Conservation (phyloP, 2,113 vertebrate species). For the Dromiciops gliroides region DNA sequence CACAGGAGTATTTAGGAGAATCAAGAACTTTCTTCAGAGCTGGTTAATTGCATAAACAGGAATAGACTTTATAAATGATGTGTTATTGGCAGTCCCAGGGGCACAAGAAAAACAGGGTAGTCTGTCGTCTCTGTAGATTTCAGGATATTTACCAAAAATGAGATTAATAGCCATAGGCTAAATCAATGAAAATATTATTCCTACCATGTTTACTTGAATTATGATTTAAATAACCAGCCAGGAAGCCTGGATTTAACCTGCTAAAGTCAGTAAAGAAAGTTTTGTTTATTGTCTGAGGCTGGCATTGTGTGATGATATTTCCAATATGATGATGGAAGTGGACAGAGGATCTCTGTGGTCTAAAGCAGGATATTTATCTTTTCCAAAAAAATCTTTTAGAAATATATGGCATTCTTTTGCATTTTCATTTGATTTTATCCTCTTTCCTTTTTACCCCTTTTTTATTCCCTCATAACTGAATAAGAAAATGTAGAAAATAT, state of each 20-base stretch:
- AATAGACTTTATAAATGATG: background rate
- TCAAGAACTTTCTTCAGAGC: background rate
- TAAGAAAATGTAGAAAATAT: background rate
- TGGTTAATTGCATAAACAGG: background rate
- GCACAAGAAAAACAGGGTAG: background rate
- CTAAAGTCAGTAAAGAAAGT: background rate
- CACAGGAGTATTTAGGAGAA: background rate
- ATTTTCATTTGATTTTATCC: background rate
- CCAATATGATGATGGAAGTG: background rate
- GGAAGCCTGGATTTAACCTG: background rate
- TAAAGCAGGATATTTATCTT: background rate
- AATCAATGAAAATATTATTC: background rate
- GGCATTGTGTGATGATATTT: background rate
- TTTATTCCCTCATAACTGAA: background rate
- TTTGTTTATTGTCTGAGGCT: background rate
- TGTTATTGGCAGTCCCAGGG: background rate
- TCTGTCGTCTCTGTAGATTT: background rate
- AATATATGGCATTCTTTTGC: background rate
- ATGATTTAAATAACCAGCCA: background rate
- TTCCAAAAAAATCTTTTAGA: background rate
- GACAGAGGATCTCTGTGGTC: background rate
- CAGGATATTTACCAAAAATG: background rate
- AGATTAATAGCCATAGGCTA: background rate
- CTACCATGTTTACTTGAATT: background rate
- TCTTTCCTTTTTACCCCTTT: background rate